phyloP scores from a whole-genome alignment of 2,113 vertebrate genomes.

The Raja brachyura region DNA sequence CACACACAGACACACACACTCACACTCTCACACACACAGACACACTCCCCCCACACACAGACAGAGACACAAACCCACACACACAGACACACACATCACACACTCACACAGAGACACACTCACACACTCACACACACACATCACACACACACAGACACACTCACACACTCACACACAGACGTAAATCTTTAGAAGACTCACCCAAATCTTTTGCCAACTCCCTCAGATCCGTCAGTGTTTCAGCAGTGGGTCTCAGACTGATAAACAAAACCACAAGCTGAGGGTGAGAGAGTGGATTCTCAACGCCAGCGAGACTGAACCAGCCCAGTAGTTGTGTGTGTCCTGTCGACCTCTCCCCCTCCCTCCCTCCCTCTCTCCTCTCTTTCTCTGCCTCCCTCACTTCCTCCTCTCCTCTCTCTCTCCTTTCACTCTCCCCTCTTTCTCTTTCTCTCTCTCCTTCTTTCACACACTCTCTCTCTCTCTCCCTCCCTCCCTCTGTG shows the following conservation, averaged over 20 bases:
- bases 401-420: too few relatives aligned
- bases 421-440: too few relatives aligned
- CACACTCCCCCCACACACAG: too few relatives aligned
- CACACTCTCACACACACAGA: too few relatives aligned
- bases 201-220: not conserved
- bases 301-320: not conserved
- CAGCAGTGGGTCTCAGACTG: not conserved
- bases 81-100: not conserved
- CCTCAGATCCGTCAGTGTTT: not conserved
- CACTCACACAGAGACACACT: too few relatives aligned
- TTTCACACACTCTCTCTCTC: not conserved
- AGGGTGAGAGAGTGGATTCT: not conserved
- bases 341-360: too few relatives aligned
- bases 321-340: too few relatives aligned
- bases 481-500: not conserved
- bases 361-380: too few relatives aligned
- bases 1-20: too few relatives aligned
- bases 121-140: not conserved
- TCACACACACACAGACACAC: not conserved
- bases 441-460: too few relatives aligned
- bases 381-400: too few relatives aligned
- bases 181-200: not conserved
- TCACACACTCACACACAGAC: not conserved
- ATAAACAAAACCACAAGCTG: not conserved
- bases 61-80: too few relatives aligned